Base-by-base conservation (phyloP, 2,113 vertebrate species). In the Cisticola juncidis region DNA sequence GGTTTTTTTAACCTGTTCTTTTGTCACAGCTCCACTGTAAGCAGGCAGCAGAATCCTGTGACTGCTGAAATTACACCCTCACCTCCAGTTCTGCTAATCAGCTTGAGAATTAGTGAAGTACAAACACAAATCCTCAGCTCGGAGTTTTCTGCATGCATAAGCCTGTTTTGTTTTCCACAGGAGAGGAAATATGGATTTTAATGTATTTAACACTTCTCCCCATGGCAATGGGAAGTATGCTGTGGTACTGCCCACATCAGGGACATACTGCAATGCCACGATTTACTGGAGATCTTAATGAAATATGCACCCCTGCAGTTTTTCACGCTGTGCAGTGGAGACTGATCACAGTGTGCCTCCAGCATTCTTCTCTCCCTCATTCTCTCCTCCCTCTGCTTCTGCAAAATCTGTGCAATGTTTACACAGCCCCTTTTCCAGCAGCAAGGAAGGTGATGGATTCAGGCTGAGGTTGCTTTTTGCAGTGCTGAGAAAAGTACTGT, bases 281-380 rank as follows among this genome's bases (percentile, higher is more conserved):
- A 1, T 50, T 81, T 47, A 50, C 58, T 13, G 45, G 35, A 81
- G 60, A 38, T 20, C 14, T n/a, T 61, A 22, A 73, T 28, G 38
- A 72, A 56, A 82, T 65, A 51, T 44, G 40, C 3, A 5, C 12
- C 45, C 40, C 72, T 57, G 5, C 5, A 19, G 22, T 9, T 57
- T 58, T 54, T 35, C 53, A 40, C 0, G 1, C n/a, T 76, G 31
- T n/a, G 25, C 0, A 0, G 54, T 6, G 11, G 26, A 31, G 17
- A 8, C 62, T 19, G 35, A 87, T 47, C 25, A 73, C 64, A 33
- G 23, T 8, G 13, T 44, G 35, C 29, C 47, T 86, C 33, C n/a
- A 38, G 56, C 1, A 12, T 19, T 69, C 33, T 54, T 58, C 44
- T 40, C 47, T 81, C 12, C 20, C 35, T 74, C 33, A 17, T 54